These are phyloP conservation scores for Diarsia brunnea DNA, from an alignment of 2,888 invertebrate species.

Conservation along the genomic window DNA sequence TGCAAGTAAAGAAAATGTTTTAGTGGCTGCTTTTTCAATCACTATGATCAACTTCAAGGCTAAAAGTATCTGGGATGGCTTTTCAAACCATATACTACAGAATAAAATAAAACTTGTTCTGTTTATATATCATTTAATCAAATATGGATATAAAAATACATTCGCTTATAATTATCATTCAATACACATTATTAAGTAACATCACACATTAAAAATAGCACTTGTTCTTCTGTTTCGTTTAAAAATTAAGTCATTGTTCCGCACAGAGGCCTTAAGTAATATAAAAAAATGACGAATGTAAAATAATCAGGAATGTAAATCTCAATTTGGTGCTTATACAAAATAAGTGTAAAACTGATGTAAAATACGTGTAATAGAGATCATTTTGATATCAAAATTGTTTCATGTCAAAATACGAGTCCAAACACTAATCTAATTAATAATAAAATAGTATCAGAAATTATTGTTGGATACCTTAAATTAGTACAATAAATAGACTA, in stretches of 20 bases:
- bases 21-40: background rate
- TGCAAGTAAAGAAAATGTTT: constrained; percentile 70
- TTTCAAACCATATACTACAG: background rate
- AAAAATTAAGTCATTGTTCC: constrained; percentile 57
- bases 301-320: constrained; percentile 80
- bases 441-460: constrained; percentile 59
- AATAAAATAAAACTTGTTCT: constrained; percentile 42
- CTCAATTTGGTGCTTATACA: constrained; percentile 74
- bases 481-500: constrained; percentile 85
- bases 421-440: constrained; percentile 63
- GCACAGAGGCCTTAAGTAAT: constrained; percentile 51
- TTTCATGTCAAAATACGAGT: constrained; percentile 62
- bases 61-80: background rate
- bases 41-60: background rate
- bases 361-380: constrained; percentile 72
- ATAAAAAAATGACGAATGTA: constrained; percentile 66
- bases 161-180: constrained; percentile 70
- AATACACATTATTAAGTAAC: constrained; percentile 73
- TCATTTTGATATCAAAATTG: constrained; percentile 68
- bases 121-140: constrained; percentile 73
- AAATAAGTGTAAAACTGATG: constrained; percentile 68
- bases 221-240: constrained; percentile 53
- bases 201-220: constrained; percentile 75
- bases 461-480: constrained; percentile 61
- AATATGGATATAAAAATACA: constrained; percentile 82